These are phyloP conservation scores for Anguilla anguilla DNA, from an alignment of 2,797 vertebrate genomes.

Conservation along the genomic window DNA sequence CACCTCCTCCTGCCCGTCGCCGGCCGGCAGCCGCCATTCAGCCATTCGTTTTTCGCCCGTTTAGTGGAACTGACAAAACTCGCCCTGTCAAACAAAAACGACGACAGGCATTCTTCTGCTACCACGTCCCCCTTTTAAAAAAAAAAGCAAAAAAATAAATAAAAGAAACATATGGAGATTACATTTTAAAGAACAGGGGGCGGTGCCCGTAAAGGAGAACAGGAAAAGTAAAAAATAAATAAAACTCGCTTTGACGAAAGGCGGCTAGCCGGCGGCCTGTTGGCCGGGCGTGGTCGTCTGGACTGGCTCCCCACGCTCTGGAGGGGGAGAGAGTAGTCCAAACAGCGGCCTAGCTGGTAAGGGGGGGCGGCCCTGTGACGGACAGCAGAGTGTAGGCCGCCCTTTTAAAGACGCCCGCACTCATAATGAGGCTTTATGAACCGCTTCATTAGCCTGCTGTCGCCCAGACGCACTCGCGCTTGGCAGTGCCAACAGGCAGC, in stretches of 20 bases:
- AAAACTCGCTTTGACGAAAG: slow-evolving; percentile 42
- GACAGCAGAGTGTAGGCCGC: not conserved
- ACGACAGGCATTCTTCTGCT: slow-evolving; percentile 34
- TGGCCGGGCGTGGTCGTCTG: not conserved
- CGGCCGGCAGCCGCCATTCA: slow-evolving; percentile 46
- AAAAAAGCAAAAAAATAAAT: slow-evolving; percentile 53
- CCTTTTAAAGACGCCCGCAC: not conserved
- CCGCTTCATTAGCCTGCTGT: not conserved
- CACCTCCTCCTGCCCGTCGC: slow-evolving; percentile 26
- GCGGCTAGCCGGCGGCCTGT: slow-evolving; percentile 29
- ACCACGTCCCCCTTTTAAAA: slow-evolving; percentile 41
- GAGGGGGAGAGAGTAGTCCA: not conserved
- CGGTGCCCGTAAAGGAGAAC: not conserved
- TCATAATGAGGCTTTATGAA: not conserved
- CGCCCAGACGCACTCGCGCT: not conserved
- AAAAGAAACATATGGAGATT: slow-evolving; percentile 38
- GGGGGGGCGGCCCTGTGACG: not conserved
- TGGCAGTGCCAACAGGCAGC: not conserved
- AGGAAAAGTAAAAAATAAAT: slow-evolving; percentile 17
- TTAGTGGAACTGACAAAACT: slow-evolving; percentile 55
- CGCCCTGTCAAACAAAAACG: slow-evolving; percentile 44
- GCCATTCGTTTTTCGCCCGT: slow-evolving; percentile 22
- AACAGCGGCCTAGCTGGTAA: not conserved
- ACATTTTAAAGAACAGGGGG: slow-evolving; percentile 26
- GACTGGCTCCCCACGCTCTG: not conserved